These are phyloP conservation scores for Bombus picipes DNA, from an alignment of 1,140 invertebrate genomes.

Conservation along the genomic window DNA sequence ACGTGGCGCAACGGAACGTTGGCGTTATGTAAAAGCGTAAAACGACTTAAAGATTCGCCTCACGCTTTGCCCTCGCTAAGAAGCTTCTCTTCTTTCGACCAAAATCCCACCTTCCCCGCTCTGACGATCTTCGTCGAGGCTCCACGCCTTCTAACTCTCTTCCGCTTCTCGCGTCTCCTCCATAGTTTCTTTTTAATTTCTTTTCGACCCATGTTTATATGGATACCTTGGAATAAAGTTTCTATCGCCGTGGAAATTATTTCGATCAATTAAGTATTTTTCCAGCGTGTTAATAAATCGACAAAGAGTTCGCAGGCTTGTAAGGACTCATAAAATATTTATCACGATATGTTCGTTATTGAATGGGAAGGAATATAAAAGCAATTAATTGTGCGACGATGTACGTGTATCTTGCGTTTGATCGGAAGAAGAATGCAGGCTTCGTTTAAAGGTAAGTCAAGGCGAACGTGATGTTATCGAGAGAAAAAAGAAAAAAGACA, in stretches of 20 bases:
- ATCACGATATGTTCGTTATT: neutral
- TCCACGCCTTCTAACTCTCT: neutral
- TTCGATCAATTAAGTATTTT: no score
- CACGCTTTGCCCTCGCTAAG: slow-evolving; percentile 42
- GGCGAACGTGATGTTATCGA: slow-evolving; percentile 30
- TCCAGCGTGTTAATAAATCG: neutral
- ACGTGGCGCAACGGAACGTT: slow-evolving; percentile 63
- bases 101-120: neutral
- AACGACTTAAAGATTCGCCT: slow-evolving; percentile 68
- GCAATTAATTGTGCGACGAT: slow-evolving; percentile 13
- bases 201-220: no score
- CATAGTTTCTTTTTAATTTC: neutral
- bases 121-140: neutral
- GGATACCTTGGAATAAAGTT: no score
- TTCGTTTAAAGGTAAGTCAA: slow-evolving; percentile 32
- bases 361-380: neutral
- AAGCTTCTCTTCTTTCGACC: slow-evolving; percentile 25
- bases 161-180: neutral
- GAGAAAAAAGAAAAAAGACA: neutral
- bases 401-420: neutral
- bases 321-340: slow-evolving; percentile 13
- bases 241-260: neutral
- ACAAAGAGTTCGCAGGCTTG: neutral
- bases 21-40: slow-evolving; percentile 69
- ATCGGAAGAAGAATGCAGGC: slow-evolving; percentile 18